Conservation (phyloP, 1,140 invertebrate species). For the Atopsyche davidsoni region DNA sequence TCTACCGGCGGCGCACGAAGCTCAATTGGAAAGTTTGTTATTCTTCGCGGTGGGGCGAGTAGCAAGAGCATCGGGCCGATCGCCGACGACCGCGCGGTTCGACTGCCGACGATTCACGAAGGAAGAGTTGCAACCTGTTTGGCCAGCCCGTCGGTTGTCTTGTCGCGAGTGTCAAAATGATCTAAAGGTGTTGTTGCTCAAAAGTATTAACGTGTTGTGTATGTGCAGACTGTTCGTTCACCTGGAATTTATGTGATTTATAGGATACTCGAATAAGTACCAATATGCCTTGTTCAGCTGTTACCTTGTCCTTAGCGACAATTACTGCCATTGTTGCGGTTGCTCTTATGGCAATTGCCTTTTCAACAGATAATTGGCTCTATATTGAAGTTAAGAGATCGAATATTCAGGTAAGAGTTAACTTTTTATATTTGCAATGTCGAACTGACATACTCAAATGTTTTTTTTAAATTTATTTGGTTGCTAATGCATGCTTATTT, state of each 20-base stretch:
- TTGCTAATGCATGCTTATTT: background rate
- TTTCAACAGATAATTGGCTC: slow-evolving; percentile 93
- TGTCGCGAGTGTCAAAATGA: slow-evolving; percentile 44
- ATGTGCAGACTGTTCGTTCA: slow-evolving; percentile 33
- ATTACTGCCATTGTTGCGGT: slow-evolving; percentile 89
- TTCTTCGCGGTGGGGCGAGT: too few species aligned
- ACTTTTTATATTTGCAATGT: background rate
- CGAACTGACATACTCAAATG: background rate
- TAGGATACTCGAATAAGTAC: slow-evolving; percentile 39
- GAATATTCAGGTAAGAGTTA: slow-evolving; percentile 70
- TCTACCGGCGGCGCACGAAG: too few species aligned
- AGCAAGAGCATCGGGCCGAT: too few species aligned
- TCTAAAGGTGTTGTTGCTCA: slow-evolving; percentile 43
- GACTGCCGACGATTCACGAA: too few species aligned
- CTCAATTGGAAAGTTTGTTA: too few species aligned
- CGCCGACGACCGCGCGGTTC: too few species aligned
- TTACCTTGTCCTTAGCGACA: slow-evolving; percentile 88
- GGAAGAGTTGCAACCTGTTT: slow-evolving; percentile 4
- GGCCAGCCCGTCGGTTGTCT: slow-evolving; percentile 5
- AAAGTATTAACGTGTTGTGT: slow-evolving; percentile 39
- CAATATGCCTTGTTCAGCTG: slow-evolving; percentile 90
- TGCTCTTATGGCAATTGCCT: slow-evolving; percentile 84
- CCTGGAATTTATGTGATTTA: slow-evolving; percentile 20
- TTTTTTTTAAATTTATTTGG: too few species aligned
- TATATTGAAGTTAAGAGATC: slow-evolving; percentile 84